Evolutionary conservation across 2,888 invertebrate species (phyloP).

Genomic region (Eulithis prunata): DNA sequence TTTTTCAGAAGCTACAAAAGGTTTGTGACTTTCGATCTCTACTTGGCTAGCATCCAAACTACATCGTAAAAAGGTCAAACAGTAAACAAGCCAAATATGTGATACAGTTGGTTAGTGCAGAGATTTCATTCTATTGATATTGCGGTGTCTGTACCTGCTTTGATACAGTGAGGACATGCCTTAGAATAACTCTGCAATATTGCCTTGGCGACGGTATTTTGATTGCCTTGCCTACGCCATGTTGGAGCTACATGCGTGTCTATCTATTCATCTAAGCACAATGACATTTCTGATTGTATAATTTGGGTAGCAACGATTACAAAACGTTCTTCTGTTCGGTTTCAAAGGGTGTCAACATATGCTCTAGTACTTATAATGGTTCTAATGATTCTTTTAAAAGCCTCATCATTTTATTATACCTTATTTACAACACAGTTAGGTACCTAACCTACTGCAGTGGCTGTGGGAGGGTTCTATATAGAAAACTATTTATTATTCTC

Average conservation of each 20-base stretch:
- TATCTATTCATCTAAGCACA: conserved; percentile 27
- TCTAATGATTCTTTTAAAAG: no score
- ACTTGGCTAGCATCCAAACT: conserved; percentile 35
- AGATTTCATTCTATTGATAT: conserved; percentile 28
- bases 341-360: conserved; percentile 14
- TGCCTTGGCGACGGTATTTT: conserved; percentile 59
- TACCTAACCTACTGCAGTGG: no score
- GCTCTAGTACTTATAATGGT: no score
- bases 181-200: conserved; percentile 66
- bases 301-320: conserved; percentile 29
- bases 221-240: conserved; percentile 34
- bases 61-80: conserved; percentile 34
- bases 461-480: background rate
- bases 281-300: conserved; percentile 36
- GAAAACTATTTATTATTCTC: conserved; percentile 33
- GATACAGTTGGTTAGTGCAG: conserved; percentile 19
- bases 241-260: conserved; percentile 29
- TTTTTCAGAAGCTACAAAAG: conserved; percentile 21
- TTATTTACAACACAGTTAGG: no score
- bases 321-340: conserved; percentile 33
- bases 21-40: conserved; percentile 22
- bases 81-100: conserved; percentile 26
- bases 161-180: conserved; percentile 50
- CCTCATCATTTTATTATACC: no score
- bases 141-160: conserved; percentile 16